phyloP scores from a whole-genome alignment of 2,113 vertebrate genomes.

The Oceanodroma tethys region DNA sequence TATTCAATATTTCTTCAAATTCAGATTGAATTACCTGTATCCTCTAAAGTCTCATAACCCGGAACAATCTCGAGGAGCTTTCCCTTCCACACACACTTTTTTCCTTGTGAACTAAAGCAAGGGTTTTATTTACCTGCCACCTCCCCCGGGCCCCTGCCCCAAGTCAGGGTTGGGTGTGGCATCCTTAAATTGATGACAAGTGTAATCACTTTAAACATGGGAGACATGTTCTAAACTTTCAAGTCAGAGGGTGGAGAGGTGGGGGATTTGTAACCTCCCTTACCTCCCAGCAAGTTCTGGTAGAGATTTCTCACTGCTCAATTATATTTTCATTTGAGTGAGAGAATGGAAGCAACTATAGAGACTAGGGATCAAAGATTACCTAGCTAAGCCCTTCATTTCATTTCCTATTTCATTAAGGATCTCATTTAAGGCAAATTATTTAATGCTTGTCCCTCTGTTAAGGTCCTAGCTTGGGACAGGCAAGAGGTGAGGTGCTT shows the following conservation, averaged over 20 bases:
- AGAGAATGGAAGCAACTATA: not conserved
- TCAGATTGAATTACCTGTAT: not conserved
- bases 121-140: not conserved
- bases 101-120: not conserved
- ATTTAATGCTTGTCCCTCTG: not conserved
- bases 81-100: not conserved
- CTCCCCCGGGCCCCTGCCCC: accelerated
- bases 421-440: not conserved
- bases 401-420: not conserved
- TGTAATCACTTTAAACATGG: not conserved
- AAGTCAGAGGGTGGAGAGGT: not conserved
- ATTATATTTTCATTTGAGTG: not conserved
- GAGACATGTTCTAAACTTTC: not conserved
- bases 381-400: not conserved
- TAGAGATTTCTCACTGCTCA: not conserved
- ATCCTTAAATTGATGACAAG: not conserved
- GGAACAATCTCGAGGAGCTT: not conserved
- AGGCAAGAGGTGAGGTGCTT: not conserved
- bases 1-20: not conserved
- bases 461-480: not conserved
- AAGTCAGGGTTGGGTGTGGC: not conserved
- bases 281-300: not conserved
- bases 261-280: not conserved
- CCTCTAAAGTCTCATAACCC: not conserved
- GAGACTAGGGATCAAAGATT: not conserved